Conservation (phyloP, 2,888 invertebrate species). For the Thumatha senex region DNA sequence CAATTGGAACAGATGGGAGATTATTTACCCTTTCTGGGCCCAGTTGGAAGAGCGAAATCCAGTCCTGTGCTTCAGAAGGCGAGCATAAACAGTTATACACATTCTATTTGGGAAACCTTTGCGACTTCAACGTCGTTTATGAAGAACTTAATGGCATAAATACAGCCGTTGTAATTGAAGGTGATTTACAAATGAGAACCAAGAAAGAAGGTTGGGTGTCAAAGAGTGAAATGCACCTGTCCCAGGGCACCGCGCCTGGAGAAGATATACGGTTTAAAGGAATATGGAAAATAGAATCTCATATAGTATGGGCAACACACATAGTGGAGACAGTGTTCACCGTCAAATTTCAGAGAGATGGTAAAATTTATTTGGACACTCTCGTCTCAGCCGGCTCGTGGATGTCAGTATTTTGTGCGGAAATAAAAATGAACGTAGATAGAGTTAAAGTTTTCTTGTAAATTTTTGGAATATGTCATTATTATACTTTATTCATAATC, state of each 20-base stretch:
- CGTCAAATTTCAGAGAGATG: not conserved
- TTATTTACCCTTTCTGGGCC: not conserved
- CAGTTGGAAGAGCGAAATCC: not conserved
- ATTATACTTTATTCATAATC: not conserved
- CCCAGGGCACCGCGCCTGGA: not conserved
- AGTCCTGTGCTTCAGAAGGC: not conserved
- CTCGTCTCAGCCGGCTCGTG: not conserved
- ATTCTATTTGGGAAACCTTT: not conserved
- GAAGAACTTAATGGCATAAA: not conserved
- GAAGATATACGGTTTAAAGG: not conserved
- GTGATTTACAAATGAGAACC: not conserved
- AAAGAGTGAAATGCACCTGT: not conserved
- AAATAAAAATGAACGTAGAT: not conserved
- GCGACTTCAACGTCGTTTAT: not conserved
- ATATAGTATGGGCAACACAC: not conserved
- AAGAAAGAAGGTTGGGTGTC: not conserved
- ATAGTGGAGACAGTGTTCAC: not conserved
- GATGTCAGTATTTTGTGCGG: not conserved
- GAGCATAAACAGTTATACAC: not conserved
- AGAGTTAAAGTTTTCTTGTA: not conserved
- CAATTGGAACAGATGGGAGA: not conserved
- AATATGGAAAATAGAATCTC: not conserved
- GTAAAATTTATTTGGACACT: not conserved
- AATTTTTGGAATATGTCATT: not conserved
- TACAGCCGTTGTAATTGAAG: not conserved